These are phyloP conservation scores for Zalophus californianus DNA, from an alignment of 2,797 vertebrate genomes.

Conservation along the genomic window DNA sequence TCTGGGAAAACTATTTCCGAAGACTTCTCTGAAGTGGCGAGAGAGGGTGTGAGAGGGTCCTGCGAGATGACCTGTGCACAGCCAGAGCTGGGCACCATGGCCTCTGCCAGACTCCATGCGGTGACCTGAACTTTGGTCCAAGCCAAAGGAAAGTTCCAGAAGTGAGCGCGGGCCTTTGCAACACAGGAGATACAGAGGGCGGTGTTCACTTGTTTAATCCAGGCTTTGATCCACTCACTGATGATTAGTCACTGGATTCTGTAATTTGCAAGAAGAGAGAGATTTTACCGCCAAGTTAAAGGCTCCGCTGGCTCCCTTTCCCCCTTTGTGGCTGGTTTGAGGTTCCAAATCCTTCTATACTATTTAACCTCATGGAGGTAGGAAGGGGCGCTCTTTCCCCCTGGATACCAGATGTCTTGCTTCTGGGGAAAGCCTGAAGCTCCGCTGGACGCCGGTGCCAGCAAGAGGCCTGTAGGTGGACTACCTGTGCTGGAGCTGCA, in stretches of 20 bases:
- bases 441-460: neutral
- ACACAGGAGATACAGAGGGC: neutral
- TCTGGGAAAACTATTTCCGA: neutral
- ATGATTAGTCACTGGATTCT: neutral
- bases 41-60: neutral
- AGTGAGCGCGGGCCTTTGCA: neutral
- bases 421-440: neutral
- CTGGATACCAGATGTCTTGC: rapidly evolving
- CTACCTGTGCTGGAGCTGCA: neutral
- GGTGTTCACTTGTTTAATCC: neutral
- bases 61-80: neutral
- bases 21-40: neutral
- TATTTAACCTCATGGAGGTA: neutral
- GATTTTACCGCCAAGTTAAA: neutral
- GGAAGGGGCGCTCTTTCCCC: neutral
- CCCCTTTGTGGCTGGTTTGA: neutral
- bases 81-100: rapidly evolving
- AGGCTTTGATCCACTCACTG: neutral
- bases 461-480: neutral
- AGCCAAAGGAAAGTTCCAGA: constrained; percentile 9
- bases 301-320: neutral
- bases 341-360: neutral
- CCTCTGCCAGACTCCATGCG: neutral
- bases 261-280: constrained; percentile 18
- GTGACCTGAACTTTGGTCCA: neutral